Evolutionary conservation across 2,797 vertebrate genomes (phyloP).

Genomic region (Sebastes trivittatus): DNA sequence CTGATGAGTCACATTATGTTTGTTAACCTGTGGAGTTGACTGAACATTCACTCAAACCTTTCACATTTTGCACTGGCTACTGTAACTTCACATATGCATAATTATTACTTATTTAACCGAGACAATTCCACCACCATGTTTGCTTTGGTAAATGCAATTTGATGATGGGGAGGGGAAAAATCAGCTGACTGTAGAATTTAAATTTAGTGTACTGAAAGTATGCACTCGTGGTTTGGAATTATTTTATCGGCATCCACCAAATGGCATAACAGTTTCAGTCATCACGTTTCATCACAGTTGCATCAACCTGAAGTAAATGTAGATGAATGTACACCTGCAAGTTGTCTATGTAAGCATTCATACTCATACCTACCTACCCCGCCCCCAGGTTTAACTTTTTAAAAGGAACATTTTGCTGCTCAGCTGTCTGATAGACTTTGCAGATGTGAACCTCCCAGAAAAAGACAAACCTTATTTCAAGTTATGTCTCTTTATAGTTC

Average conservation of each 20-base stretch:
- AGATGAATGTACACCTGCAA: not conserved
- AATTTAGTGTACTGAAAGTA: not conserved
- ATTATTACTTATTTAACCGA: not conserved
- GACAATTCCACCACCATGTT: not conserved
- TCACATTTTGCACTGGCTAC: not conserved
- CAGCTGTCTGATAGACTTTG: not conserved
- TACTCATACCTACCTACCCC: not conserved
- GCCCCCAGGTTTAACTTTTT: slow-evolving; percentile 11
- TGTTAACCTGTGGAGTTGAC: not conserved
- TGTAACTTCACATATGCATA: not conserved
- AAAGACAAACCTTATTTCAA: not conserved
- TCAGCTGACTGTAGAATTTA: not conserved
- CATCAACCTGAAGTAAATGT: not conserved
- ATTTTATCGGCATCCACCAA: not conserved
- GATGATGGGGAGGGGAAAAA: not conserved
- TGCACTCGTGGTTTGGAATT: not conserved
- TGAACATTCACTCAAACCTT: not conserved
- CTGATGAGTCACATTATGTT: not conserved
- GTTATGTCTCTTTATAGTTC: not conserved
- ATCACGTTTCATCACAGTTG: not conserved
- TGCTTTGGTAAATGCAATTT: not conserved
- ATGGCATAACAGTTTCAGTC: not conserved
- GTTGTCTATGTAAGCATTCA: not conserved
- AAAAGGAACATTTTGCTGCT: slow-evolving; percentile 49
- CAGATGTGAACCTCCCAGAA: not conserved